These are phyloP conservation scores for Acipenser ruthenus DNA, from an alignment of 2,797 vertebrate genomes.

Conservation along the genomic window DNA sequence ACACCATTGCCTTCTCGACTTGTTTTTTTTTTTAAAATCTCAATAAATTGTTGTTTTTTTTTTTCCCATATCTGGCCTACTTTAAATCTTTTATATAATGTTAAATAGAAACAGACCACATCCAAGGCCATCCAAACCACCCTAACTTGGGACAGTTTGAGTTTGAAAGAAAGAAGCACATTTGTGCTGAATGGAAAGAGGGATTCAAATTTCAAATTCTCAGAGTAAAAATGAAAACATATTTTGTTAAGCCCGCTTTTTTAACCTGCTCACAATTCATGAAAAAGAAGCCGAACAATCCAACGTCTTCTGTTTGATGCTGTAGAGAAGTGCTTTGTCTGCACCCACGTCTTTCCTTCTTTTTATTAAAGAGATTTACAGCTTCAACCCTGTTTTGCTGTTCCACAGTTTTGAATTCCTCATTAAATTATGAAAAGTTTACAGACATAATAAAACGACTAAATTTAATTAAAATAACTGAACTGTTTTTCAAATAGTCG, in stretches of 20 bases:
- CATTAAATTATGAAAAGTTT: conserved; percentile 54
- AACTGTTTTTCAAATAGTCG: conserved; percentile 73
- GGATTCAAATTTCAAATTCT: conserved; percentile 10
- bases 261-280: conserved; percentile 1
- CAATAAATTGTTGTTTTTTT: too few species aligned
- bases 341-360: neutral
- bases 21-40: too few species aligned
- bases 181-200: conserved; percentile 7
- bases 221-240: neutral
- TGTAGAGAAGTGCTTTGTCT: conserved; percentile 5
- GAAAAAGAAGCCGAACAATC: conserved; percentile 8
- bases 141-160: too few species aligned
- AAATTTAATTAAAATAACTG: conserved; percentile 76
- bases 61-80: too few species aligned
- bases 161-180: neutral
- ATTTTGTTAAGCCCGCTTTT: neutral
- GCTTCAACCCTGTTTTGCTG: conserved; percentile 33
- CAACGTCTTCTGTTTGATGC: conserved; percentile 16
- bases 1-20: too few species aligned
- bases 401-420: conserved; percentile 48
- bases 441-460: conserved; percentile 48
- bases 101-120: too few species aligned
- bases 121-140: too few species aligned
- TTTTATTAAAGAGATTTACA: neutral
- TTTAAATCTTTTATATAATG: too few species aligned